Conservation (phyloP, 2,113 vertebrate genomes). For the Xerus inauris region DNA sequence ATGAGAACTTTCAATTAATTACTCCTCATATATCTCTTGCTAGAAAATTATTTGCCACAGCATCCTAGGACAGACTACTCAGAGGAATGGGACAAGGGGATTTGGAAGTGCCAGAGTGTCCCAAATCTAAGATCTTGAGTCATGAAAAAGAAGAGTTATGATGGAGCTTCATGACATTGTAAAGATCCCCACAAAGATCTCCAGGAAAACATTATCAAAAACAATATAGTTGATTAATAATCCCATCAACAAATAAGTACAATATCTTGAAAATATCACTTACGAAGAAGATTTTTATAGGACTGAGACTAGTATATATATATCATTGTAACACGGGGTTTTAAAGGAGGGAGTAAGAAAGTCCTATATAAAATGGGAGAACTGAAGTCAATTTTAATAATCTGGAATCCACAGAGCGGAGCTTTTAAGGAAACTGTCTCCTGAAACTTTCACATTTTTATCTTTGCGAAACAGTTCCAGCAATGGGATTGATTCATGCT, state of each 20-base stretch:
- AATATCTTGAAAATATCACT: background rate
- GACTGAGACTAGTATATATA: background rate
- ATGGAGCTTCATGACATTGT: background rate
- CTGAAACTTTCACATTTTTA: background rate
- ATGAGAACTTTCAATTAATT: background rate
- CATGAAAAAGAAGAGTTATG: background rate
- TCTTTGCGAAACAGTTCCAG: background rate
- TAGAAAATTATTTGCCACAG: background rate
- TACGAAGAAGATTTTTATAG: background rate
- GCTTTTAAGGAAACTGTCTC: background rate
- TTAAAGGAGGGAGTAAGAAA: background rate
- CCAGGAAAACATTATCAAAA: background rate
- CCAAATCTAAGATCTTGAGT: background rate
- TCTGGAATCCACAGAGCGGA: background rate
- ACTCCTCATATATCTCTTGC: background rate
- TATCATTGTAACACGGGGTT: background rate
- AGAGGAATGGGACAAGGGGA: background rate
- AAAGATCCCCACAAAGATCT: background rate
- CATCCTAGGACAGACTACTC: background rate
- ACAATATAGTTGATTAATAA: slow-evolving; percentile 1
- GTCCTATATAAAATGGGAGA: background rate
- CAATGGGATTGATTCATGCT: background rate
- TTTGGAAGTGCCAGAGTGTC: background rate
- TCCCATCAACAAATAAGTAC: background rate
- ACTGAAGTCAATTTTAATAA: background rate